These are phyloP conservation scores for Ictalurus punctatus DNA, from an alignment of 2,113 vertebrate genomes.

Conservation along the genomic window DNA sequence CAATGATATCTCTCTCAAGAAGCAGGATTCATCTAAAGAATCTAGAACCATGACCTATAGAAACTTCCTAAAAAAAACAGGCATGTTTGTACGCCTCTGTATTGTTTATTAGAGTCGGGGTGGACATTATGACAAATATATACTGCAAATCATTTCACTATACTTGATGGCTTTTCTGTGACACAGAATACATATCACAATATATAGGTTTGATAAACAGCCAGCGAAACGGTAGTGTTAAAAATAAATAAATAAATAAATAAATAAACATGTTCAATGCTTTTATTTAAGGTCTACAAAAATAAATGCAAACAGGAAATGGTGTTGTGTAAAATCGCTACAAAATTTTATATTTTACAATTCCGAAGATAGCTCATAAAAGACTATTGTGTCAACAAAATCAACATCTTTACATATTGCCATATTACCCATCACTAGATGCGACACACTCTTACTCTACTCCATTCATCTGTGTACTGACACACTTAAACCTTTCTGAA, in stretches of 20 bases:
- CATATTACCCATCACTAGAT: not conserved
- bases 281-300: not conserved
- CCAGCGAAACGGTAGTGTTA: not conserved
- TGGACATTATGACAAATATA: not conserved
- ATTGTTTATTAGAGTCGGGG: not conserved
- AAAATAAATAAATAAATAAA: not conserved
- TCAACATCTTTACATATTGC: not conserved
- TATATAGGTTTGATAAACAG: not conserved
- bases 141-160: not conserved
- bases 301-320: not conserved
- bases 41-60: not conserved
- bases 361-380: not conserved
- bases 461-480: not conserved
- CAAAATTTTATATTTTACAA: not conserved
- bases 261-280: not conserved
- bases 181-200: not conserved
- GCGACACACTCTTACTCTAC: not conserved
- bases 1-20: not conserved
- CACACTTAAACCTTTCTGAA: not conserved
- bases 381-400: not conserved
- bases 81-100: not conserved
- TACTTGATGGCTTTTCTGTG: not conserved
- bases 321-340: not conserved
- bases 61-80: not conserved
- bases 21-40: not conserved